These are phyloP conservation scores for Eutrigla gurnardus DNA, from an alignment of 2,797 vertebrate species.

Conservation along the genomic window DNA sequence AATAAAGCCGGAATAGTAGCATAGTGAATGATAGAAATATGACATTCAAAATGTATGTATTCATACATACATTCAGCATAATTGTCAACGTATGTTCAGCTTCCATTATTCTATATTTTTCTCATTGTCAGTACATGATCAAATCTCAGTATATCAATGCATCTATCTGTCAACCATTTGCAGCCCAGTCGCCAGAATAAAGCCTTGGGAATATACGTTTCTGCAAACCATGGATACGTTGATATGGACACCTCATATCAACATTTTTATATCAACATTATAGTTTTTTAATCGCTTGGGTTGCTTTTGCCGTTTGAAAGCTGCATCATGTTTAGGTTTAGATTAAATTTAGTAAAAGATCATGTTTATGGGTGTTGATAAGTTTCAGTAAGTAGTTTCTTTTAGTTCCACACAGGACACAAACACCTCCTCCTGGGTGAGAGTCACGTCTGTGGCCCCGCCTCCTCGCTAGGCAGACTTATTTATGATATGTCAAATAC, in stretches of 20 bases:
- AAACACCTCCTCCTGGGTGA: neutral
- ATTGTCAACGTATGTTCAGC: neutral
- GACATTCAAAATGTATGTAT: no score
- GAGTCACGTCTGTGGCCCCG: neutral
- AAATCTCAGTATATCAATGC: neutral
- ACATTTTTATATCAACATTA: neutral
- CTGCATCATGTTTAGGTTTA: neutral
- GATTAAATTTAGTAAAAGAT: neutral
- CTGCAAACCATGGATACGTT: neutral
- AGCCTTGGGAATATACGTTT: neutral
- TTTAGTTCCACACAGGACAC: neutral
- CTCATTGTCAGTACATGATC: neutral
- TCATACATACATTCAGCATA: neutral
- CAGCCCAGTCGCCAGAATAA: neutral
- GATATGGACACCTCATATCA: neutral
- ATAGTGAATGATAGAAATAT: no score
- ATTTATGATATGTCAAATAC: neutral
- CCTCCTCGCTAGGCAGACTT: neutral
- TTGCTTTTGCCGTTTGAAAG: neutral
- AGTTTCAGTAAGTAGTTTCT: neutral
- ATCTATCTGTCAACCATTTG: neutral
- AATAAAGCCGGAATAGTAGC: no score
- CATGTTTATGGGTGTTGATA: neutral
- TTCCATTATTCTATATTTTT: conserved; percentile 8
- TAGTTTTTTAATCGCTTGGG: neutral